Evolutionary conservation across 2,113 vertebrate species (phyloP).

Genomic region (Corythornis vintsioides): DNA sequence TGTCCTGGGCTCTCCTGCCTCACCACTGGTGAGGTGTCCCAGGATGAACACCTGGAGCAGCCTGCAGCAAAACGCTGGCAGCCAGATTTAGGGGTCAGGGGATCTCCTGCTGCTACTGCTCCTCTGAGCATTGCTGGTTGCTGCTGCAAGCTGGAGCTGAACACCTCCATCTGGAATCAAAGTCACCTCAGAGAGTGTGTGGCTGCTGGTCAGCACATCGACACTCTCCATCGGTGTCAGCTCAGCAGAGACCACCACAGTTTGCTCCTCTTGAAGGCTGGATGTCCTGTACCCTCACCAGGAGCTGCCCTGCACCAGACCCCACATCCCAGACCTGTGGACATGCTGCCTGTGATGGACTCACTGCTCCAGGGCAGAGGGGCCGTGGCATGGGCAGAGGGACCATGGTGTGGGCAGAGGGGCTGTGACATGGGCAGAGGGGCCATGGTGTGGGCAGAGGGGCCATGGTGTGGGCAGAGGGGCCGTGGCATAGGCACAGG

Average conservation of each 20-base stretch:
- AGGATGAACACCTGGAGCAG: no score
- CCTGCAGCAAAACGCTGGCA: not conserved
- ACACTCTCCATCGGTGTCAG: not conserved
- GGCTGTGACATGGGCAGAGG: no score
- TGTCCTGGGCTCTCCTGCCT: not conserved
- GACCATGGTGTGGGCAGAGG: no score
- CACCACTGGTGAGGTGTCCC: not conserved
- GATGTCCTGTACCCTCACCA: not conserved
- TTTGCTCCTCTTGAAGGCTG: not conserved
- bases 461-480: not conserved
- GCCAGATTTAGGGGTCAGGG: not conserved
- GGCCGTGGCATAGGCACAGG: fast-evolving
- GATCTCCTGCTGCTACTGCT: not conserved
- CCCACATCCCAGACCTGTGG: not conserved
- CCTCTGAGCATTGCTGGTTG: not conserved
- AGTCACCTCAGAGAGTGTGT: not conserved
- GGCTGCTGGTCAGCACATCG: not conserved
- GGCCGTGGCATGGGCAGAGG: fast-evolving
- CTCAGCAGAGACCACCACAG: not conserved
- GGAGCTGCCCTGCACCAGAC: fast-evolving
- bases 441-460: not conserved
- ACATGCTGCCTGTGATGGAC: fast-evolving
- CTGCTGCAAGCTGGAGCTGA: not conserved
- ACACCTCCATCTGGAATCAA: not conserved
- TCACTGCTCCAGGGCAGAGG: not conserved